A percentile compares a stretch with the other conserved stretches of the same genome.
These are phyloP conservation scores for Apostichopus parvimensis DNA, from an alignment of 35 echinoderm and acorn worm genomes.

Conservation along the genomic window DNA sequence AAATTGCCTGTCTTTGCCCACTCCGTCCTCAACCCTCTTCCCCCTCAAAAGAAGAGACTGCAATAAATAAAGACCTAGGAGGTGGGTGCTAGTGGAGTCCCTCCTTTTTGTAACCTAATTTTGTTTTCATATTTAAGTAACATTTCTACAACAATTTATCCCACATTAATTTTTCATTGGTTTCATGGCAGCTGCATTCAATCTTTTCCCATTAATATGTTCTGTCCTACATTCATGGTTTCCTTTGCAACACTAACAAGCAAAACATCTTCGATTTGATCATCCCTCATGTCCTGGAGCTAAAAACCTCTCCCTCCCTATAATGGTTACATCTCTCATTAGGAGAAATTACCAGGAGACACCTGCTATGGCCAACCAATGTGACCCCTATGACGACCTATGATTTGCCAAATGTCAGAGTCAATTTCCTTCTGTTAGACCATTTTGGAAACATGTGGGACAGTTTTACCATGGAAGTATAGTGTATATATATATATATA, in stretches of 20 bases:
- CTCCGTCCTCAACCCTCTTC: too few species aligned
- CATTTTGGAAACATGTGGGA: background rate
- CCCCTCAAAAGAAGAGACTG: too few species aligned
- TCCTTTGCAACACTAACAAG: slow-evolving; percentile 32
- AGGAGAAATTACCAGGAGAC: slow-evolving; percentile 11
- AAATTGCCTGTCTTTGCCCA: too few species aligned
- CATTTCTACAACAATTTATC: too few species aligned
- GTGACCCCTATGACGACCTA: background rate
- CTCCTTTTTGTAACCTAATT: too few species aligned
- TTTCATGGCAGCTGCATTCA: slow-evolving; percentile 25
- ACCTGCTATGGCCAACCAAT: slow-evolving; percentile 24
- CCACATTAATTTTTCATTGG: too few species aligned
- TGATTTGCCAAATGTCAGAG: slow-evolving; percentile 7
- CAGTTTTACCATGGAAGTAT: background rate
- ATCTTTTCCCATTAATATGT: background rate
- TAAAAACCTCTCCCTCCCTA: background rate
- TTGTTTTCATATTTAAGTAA: too few species aligned
- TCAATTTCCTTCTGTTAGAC: slow-evolving; percentile 36
- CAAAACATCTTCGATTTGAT: background rate
- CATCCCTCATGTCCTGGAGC: background rate
- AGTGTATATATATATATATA: too few species aligned
- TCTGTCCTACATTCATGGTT: background rate
- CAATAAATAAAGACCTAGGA: too few species aligned
- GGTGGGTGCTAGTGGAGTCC: too few species aligned
- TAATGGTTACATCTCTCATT: slow-evolving; percentile 1